Conservation (phyloP, 2,113 vertebrate genomes). For the Anolis sagrei region DNA sequence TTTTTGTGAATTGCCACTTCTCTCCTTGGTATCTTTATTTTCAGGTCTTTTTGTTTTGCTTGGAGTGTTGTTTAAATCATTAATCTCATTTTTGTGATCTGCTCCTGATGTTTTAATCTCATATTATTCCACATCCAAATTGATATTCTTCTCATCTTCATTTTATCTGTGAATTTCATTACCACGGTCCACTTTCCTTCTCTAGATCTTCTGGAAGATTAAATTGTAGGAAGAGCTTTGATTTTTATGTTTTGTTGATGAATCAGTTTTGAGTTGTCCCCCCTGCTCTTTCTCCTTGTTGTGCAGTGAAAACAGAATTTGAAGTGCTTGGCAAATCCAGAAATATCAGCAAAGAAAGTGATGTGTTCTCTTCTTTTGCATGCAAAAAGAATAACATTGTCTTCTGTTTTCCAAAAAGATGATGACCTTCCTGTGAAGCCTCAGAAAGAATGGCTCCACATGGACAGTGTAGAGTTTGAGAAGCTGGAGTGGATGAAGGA, state of each 20-base stretch:
- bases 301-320: constrained; percentile 5
- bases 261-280: constrained; percentile 27
- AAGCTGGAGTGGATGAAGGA: constrained; percentile 95
- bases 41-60: not conserved
- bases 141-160: constrained; percentile 55
- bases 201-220: constrained; percentile 47
- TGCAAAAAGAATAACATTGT: constrained; percentile 40
- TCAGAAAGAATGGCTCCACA: constrained; percentile 92
- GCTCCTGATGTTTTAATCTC: constrained; percentile 32
- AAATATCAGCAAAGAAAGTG: constrained; percentile 22
- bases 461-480: constrained; percentile 91
- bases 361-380: constrained; percentile 20
- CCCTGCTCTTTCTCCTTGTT: not conserved
- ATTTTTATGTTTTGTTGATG: constrained; percentile 47
- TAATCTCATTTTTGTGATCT: constrained; percentile 37
- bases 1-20: not conserved
- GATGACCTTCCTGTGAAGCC: constrained; percentile 84
- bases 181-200: constrained; percentile 50
- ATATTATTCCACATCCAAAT: constrained; percentile 28
- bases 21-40: constrained; percentile 8
- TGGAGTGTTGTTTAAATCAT: constrained; percentile 29
- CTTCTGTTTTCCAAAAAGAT: constrained; percentile 38
- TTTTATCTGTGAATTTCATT: constrained; percentile 61
- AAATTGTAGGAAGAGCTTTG: constrained; percentile 56
- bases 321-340: constrained; percentile 26